Conservation (phyloP, 2,797 vertebrate genomes). For the Lerista edwardsae region DNA sequence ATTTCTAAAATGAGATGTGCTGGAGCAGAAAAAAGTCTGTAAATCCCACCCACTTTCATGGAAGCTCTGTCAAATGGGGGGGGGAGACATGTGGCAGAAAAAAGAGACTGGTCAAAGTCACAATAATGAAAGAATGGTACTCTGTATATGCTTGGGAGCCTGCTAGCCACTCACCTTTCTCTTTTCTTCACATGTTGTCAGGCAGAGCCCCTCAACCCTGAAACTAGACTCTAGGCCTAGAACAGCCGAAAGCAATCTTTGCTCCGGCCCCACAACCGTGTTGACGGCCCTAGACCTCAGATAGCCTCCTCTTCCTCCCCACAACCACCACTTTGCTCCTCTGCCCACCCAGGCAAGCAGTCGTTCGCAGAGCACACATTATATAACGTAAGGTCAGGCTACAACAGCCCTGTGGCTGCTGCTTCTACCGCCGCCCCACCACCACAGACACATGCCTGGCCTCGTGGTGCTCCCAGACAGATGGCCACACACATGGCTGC, state of each 20-base stretch:
- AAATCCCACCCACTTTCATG: neutral
- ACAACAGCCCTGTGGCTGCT: neutral
- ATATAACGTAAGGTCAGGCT: neutral
- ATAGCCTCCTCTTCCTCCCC: neutral
- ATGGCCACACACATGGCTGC: neutral
- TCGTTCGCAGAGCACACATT: neutral
- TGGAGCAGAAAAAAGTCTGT: neutral
- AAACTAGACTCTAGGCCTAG: neutral
- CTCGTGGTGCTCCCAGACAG: constrained; percentile 3
- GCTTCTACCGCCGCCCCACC: too few relatives aligned
- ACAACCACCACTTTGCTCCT: neutral
- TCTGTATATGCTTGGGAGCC: neutral
- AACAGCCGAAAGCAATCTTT: neutral
- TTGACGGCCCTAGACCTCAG: neutral
- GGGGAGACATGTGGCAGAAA: neutral
- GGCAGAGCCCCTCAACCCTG: neutral
- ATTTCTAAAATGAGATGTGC: neutral
- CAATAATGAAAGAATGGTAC: neutral
- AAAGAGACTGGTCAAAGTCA: neutral
- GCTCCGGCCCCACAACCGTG: neutral
- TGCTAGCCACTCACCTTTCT: too few relatives aligned
- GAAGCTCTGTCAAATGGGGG: neutral
- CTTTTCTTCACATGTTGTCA: fast-evolving
- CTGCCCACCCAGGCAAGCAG: neutral
- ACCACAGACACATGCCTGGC: neutral